Conservation (phyloP, 2,888 invertebrate genomes). For the Chrysolina haemoptera region DNA sequence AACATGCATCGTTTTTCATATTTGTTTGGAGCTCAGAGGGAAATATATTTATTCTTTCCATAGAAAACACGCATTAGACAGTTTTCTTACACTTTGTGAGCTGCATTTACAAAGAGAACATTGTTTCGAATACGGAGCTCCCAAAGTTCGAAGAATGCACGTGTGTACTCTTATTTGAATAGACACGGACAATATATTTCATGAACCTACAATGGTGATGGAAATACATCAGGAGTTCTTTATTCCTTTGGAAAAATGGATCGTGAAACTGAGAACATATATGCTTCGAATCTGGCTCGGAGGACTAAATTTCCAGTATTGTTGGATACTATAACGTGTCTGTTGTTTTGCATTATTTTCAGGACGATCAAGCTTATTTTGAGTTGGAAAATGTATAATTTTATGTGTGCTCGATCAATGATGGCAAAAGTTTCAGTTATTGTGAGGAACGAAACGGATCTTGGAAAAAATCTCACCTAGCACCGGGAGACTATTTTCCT, state of each 20-base stretch:
- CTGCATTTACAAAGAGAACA: constrained; percentile 8
- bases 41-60: constrained; percentile 29
- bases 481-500: too few relatives aligned
- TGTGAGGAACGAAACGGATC: too few relatives aligned
- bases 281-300: background rate
- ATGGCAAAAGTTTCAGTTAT: too few relatives aligned
- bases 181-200: constrained; percentile 6
- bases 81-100: constrained; percentile 25
- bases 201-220: background rate
- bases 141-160: background rate
- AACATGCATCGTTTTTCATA: constrained; percentile 31
- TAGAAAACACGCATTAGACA: constrained; percentile 23
- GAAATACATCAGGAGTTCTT: background rate
- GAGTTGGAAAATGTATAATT: too few relatives aligned
- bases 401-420: too few relatives aligned
- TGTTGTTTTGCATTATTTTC: too few relatives aligned
- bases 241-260: background rate
- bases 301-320: too few relatives aligned
- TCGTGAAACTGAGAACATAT: background rate
- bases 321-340: too few relatives aligned
- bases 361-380: too few relatives aligned
- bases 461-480: too few relatives aligned
- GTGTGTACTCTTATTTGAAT: background rate
- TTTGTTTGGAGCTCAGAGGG: constrained; percentile 18
- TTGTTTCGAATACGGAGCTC: constrained; percentile 6